Conservation (phyloP, 2,888 invertebrate genomes). For the Melanotus villosus region DNA sequence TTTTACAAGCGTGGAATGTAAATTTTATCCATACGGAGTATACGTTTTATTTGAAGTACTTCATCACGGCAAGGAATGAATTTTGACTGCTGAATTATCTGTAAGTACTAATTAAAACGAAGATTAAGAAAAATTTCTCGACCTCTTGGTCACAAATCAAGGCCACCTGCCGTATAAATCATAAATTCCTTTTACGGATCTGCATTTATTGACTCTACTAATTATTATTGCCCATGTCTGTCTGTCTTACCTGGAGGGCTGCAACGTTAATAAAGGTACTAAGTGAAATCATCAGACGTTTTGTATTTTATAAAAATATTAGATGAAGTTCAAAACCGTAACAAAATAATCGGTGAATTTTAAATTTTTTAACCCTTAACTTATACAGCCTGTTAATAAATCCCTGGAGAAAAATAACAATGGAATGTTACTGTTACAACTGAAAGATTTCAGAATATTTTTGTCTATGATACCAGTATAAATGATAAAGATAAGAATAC, state of each 20-base stretch:
- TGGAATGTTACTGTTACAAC: too few species aligned
- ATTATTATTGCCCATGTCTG: conserved; percentile 26
- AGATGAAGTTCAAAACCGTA: too few species aligned
- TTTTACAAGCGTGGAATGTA: conserved; percentile 20
- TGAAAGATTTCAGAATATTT: too few species aligned
- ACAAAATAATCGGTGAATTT: too few species aligned
- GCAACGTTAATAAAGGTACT: too few species aligned
- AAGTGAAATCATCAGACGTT: too few species aligned
- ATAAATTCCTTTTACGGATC: conserved; percentile 49
- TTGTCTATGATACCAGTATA: too few species aligned
- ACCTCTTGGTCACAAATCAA: conserved; percentile 67
- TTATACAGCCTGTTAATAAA: too few species aligned
- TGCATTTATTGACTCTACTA: conserved; percentile 27
- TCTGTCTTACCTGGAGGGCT: background rate
- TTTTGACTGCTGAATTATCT: conserved; percentile 52
- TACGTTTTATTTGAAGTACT: conserved; percentile 19
- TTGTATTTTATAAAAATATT: too few species aligned
- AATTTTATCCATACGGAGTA: conserved; percentile 13
- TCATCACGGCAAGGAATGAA: conserved; percentile 25
- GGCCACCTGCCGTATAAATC: conserved; percentile 65
- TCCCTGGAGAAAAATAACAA: too few species aligned
- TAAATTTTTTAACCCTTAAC: too few species aligned
- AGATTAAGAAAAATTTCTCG: conserved; percentile 63
- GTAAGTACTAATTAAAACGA: conserved; percentile 65
- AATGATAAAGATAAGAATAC: too few species aligned